Evolutionary conservation across 2,888 invertebrate species (phyloP), one percentile per base, ranked within the genome.

Genomic region (Drosophila pseudotakahashii): DNA sequence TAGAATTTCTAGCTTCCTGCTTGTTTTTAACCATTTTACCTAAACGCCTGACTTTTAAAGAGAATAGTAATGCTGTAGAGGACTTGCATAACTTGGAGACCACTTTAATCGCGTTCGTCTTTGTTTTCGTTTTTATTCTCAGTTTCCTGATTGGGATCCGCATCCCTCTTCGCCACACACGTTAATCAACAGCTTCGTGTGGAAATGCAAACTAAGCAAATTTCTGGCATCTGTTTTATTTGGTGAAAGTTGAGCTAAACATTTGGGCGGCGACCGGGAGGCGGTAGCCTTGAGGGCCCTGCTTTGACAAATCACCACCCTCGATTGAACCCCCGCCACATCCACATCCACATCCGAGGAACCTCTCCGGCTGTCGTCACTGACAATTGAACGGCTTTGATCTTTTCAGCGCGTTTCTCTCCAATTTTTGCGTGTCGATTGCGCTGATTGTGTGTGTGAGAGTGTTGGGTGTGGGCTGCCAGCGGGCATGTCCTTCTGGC

Each of bases 321-420:
- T 61, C 45, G 39, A 41, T 51, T 62, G 32, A 39, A 26, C 54
- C 55, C 51, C 58, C 30, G 23, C 58, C 34, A 51, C 54, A 32
- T 11, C 10, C 19, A n/a, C 45, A 26, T 45, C 61, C 34, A 42
- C 57, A 36, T 14, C 32, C 16, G 61, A 44, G 19, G 37, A 51
- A 32, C 51, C 50, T 55, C 47, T 51, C n/a, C 13, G 71, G 58
- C 77, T 77, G 72, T 70, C 70, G 67, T 54, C 73, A 69, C 68
- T 82, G 83, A 74, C 84, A 89, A 84, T 84, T 88, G 88, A 87
- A 84, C 61, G 69, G 75, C 84, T 84, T 84, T 84, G 84, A 84
- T 89, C 84, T 89, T 89, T 88, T 82, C 85, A 81, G 75, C 84
- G 75, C 80, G 41, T 16, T 39, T 47, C 72, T 67, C 70, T 50